Evolutionary conservation across 2,888 invertebrate species (phyloP), one percentile per base, ranked within the genome.

Genomic region (Gymnoscelis rufifasciata): DNA sequence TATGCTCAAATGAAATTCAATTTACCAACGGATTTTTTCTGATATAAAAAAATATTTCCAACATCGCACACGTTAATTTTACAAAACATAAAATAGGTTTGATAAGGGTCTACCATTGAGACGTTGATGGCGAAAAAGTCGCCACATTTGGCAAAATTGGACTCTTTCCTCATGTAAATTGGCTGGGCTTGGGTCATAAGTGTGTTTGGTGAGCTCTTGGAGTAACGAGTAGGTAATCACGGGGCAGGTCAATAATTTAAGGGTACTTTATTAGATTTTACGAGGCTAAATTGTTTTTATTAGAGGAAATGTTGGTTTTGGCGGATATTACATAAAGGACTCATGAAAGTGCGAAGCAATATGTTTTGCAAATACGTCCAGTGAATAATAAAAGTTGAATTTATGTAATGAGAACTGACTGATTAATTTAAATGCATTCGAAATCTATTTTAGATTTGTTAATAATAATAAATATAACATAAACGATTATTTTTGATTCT

Each of bases 61-160:
- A 3, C 3, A 14, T 19, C 19, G 15, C 33, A 10, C 11, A 19
- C 10, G 10, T 1, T 15, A 35, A 19, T 11, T 35, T 15, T 19
- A 19, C 11, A 27, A n/a, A n/a, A 10, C 13, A 44, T 44, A 44
- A 38, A 29, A 44, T 44, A 38, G 26, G 28, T 43, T 40, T 44
- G 39, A 45, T 36, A 39, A n/a, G 37, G 43, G 43, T 43, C 30
- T 11, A 42, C 30, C 31, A 37, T 29, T 35, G 37, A 43, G 27
- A n/a, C 13, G 23, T 39, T 19, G 26, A 24, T 11, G 29, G 11
- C 35, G 40, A 46, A 45, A 45, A 27, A 33, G 14, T 28, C 36
- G 15, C 15, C 38, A 43, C 8, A 29, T 35, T 39, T 26, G 23
- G 24, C 14, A 27, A 11, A 38, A 39, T 33, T 30, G 30, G 38